phyloP scores from a whole-genome alignment of 2,888 invertebrate genomes.

The Mythimna ferrago region DNA sequence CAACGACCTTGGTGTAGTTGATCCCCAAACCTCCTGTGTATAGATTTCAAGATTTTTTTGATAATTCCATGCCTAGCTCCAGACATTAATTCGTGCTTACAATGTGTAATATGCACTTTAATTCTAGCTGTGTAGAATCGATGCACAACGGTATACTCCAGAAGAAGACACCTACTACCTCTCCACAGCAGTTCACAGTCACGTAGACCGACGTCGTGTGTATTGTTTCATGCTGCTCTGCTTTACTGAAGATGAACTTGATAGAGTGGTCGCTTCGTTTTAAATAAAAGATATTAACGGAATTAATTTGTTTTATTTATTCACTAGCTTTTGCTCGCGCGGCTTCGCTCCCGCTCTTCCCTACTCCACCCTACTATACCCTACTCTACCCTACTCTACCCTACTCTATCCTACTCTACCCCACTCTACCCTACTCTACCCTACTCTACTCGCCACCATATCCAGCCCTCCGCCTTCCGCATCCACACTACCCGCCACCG shows the following conservation, averaged over 20 bases:
- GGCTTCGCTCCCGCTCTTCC: no score
- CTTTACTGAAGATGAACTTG: slow-evolving; percentile 85
- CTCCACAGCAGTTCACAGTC: slow-evolving; percentile 70
- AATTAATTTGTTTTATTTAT: slow-evolving; percentile 12
- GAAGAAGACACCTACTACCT: slow-evolving; percentile 80
- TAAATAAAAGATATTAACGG: slow-evolving; percentile 47
- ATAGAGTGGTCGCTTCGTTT: slow-evolving; percentile 82
- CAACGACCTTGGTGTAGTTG: no score
- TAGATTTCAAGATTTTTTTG: neutral
- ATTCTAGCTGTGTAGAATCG: slow-evolving; percentile 79
- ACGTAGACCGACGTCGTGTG: slow-evolving; percentile 81
- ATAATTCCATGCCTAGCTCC: neutral
- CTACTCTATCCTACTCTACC: no score
- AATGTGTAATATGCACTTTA: neutral
- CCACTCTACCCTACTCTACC: no score
- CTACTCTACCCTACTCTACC: no score
- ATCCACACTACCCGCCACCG: no score
- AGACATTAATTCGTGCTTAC: neutral
- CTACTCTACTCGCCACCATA: no score
- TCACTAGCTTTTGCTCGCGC: no score
- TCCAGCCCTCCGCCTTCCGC: no score
- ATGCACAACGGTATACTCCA: slow-evolving; percentile 78
- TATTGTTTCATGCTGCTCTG: slow-evolving; percentile 85
- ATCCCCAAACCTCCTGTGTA: no score
- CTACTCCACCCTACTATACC: no score